Base-by-base conservation (phyloP, 1,140 invertebrate genomes). In the Steinernema feltiae region DNA sequence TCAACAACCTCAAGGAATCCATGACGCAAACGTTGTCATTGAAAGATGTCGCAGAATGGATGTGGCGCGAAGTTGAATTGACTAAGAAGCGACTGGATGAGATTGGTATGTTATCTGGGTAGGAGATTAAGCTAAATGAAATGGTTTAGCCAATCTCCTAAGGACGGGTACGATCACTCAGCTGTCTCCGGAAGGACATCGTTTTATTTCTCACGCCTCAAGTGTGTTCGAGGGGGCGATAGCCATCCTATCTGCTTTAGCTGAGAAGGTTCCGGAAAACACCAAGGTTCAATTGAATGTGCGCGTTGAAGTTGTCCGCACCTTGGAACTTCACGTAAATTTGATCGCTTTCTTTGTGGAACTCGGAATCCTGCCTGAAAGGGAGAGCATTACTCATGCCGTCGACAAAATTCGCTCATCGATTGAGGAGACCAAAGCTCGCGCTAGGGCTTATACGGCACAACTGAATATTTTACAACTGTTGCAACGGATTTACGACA, bases 81-180 rank as follows among this genome's bases (percentile, higher is more conserved):
- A 63, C 53, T 7, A 63, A 63, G 53, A 63, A 63, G 53, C 53
- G 53, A 7, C 24, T 63, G 53, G 53, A 63, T 27, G 53, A 63
- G 53, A 63, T 63, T 27, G 53, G 53, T 63, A 27, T 7, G 53
- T 63, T 15, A n/a, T n/a, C n/a, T n/a, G n/a, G n/a, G n/a, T n/a
- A n/a, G n/a, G n/a, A n/a, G n/a, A n/a, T n/a, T n/a, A n/a, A n/a
- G n/a, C n/a, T n/a, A n/a, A n/a, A n/a, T n/a, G n/a, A n/a, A n/a
- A n/a, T 27, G 15, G 7, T 63, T 63, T 21, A 63, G 53, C 15
- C 2, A 63, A 63, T 21, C 53, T 63, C 3, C 24, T 63, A 3
- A 7, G 53, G 15, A n/a, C 53, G 7, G 24, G 24, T 21, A 63
- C 53, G 15, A 63, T 63, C 15, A 63, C 53, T 7, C 53, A 63